Evolutionary conservation across 2,888 invertebrate species (phyloP).

Genomic region (Hipparchia sbordonii): DNA sequence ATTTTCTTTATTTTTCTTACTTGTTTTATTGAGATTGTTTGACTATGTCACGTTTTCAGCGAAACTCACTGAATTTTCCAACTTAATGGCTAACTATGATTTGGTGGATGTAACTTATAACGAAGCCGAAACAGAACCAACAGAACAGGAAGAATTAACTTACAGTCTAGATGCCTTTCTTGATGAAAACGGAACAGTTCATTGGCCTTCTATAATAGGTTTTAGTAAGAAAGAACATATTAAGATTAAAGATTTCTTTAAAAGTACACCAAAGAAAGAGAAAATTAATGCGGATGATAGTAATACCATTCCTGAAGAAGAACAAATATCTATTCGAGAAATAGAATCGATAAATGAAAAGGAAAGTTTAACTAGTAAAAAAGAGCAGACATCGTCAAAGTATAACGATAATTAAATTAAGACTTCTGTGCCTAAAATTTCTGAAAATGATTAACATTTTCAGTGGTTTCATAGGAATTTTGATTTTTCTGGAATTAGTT

Average conservation of each 20-base stretch:
- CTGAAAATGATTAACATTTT: constrained; percentile 59
- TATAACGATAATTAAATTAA: background rate
- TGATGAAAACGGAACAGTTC: constrained; percentile 40
- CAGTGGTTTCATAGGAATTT: constrained; percentile 46
- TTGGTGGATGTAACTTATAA: constrained; percentile 54
- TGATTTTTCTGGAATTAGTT: constrained; percentile 54
- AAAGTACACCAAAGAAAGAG: constrained; percentile 41
- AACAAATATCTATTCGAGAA: constrained; percentile 17
- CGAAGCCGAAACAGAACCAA: constrained; percentile 40
- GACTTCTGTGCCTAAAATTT: background rate
- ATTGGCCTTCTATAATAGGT: constrained; percentile 55
- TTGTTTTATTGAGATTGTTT: constrained; percentile 58
- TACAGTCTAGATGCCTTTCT: constrained; percentile 41
- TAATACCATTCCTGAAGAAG: constrained; percentile 17
- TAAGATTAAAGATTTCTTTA: constrained; percentile 48
- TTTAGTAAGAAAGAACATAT: constrained; percentile 51
- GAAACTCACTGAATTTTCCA: constrained; percentile 64
- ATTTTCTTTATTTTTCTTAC: constrained; percentile 61
- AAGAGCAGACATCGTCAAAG: background rate
- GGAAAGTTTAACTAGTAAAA: constrained; percentile 11
- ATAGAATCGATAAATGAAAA: constrained; percentile 23
- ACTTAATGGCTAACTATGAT: constrained; percentile 63
- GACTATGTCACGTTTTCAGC: constrained; percentile 66
- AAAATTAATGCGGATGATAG: constrained; percentile 10
- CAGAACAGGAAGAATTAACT: constrained; percentile 23